Conservation (phyloP, 2,797 vertebrate genomes). For the Varecia variegata region DNA sequence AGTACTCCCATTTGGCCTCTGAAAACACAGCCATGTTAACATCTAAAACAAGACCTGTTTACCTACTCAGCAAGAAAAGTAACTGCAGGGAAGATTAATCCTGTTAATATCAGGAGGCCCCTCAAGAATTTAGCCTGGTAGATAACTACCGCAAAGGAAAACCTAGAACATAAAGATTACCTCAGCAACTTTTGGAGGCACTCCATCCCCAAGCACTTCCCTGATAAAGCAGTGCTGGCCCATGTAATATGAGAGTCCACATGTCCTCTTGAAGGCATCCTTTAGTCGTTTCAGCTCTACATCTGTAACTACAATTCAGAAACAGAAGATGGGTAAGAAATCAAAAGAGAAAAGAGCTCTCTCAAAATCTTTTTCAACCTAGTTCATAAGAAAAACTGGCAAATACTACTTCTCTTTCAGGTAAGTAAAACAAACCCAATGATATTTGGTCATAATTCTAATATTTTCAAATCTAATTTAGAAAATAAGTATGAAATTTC, state of each 20-base stretch:
- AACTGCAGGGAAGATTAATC: neutral
- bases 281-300: slow-evolving; percentile 97
- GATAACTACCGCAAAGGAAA: slow-evolving; percentile 8
- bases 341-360: neutral
- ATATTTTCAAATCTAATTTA: slow-evolving; percentile 30
- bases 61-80: slow-evolving; percentile 28
- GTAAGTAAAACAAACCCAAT: slow-evolving; percentile 32
- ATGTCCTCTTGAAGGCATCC: slow-evolving; percentile 99
- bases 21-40: neutral
- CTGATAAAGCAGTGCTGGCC: slow-evolving; percentile 98
- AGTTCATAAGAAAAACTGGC: neutral
- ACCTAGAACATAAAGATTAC: slow-evolving; percentile 83
- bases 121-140: neutral
- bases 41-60: slow-evolving; percentile 16
- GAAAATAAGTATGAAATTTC: slow-evolving; percentile 18
- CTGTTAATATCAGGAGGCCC: neutral
- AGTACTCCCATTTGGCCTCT: neutral
- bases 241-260: slow-evolving; percentile 97
- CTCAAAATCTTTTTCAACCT: slow-evolving; percentile 11
- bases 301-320: slow-evolving; percentile 91
- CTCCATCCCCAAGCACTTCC: slow-evolving; percentile 97
- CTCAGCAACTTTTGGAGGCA: slow-evolving; percentile 98
- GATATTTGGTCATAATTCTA: slow-evolving; percentile 11
- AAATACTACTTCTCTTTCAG: neutral
- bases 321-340: slow-evolving; percentile 60